Evolutionary conservation across 35 echinoderm and acorn worm genomes (phyloP), one percentile per base, ranked within the genome.

Genomic region (Heliocidaris erythrogramma): DNA sequence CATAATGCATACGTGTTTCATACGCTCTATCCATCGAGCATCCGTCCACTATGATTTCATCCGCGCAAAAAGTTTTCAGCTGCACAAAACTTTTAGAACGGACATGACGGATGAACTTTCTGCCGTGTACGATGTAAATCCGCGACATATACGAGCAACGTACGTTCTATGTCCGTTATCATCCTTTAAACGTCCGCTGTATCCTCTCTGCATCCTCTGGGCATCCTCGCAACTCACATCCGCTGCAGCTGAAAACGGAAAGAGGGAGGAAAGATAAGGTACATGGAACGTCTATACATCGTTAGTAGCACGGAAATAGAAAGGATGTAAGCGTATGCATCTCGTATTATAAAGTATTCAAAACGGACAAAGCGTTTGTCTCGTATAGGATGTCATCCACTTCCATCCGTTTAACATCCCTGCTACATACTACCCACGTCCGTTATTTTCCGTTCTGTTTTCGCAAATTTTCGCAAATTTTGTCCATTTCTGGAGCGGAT

Each of bases 271-370:
- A 85, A 85, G 84, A 17, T 88, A 88, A 35, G 86, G 86, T 88
- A 88, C 86, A 88, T 88, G 86, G 86, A 88, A 88, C 30, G 86
- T 88, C 86, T 88, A 88, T 88, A 88, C 86, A 88, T 88, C 86
- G 6, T 88, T 88, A 88, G 47, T 88, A 88, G 86, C 86, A 88
- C 86, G 86, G 86, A 88, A 88, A 88, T 88, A 86, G 85, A 86
- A 86, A 86, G 5, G 1, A 86, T 5, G 5, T 86, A 86, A 86
- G 13, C 85, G 85, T 86, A 86, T 86, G 85, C 85, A 86, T 86
- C 85, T 86, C 85, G 85, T 86, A 86, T 86, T 48, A 89, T 89
- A 89, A 89, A 89, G 87, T 89, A 89, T 89, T 89, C 47, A 89
- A 89, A 89, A 86, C 85, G 85, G 85, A 86, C 85, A 86, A 86